Percentiles rank a stretch among this genome's conserved stretches.
phyloP scores from a whole-genome alignment of 2,797 vertebrate species.

The Champsocephalus gunnari region DNA sequence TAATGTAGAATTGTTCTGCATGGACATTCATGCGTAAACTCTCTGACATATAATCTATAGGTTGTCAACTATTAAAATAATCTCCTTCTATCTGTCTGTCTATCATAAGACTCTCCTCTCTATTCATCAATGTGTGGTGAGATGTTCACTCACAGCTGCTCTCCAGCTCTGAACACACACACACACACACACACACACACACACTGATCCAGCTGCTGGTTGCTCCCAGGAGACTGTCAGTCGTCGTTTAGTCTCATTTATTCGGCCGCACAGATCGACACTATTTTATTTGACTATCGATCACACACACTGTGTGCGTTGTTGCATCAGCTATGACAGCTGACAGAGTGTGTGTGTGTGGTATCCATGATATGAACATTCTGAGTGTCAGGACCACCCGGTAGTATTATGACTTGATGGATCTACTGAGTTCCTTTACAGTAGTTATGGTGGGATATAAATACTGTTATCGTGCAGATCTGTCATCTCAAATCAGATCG shows the following conservation, averaged over 20 bases:
- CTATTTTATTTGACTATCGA: slow-evolving; percentile 84
- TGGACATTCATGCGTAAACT: too few species aligned
- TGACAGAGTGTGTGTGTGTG: slow-evolving; percentile 30
- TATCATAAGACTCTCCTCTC: neutral
- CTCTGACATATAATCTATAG: too few species aligned
- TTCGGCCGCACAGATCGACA: slow-evolving; percentile 79
- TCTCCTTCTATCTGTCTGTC: neutral
- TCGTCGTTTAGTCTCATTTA: slow-evolving; percentile 89
- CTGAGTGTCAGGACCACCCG: slow-evolving; percentile 48
- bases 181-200: slow-evolving; percentile 21
- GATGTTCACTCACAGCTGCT: slow-evolving; percentile 63
- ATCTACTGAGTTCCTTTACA: slow-evolving; percentile 2
- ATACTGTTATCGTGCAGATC: neutral
- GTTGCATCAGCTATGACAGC: slow-evolving; percentile 40
- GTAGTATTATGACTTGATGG: neutral
- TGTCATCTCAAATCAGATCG: neutral
- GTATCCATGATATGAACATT: slow-evolving; percentile 22
- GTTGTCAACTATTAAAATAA: too few species aligned
- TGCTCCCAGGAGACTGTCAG: slow-evolving; percentile 86
- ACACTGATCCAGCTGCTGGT: slow-evolving; percentile 65
- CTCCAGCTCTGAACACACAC: slow-evolving; percentile 37
- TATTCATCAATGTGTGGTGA: slow-evolving; percentile 29
- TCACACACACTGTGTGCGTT: slow-evolving; percentile 58
- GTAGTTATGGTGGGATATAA: neutral
- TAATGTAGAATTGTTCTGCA: too few species aligned